A percentile compares a stretch with the other conserved stretches of the same genome.
Conservation (phyloP, 2,888 invertebrate genomes). For the Brachycybe producta region DNA sequence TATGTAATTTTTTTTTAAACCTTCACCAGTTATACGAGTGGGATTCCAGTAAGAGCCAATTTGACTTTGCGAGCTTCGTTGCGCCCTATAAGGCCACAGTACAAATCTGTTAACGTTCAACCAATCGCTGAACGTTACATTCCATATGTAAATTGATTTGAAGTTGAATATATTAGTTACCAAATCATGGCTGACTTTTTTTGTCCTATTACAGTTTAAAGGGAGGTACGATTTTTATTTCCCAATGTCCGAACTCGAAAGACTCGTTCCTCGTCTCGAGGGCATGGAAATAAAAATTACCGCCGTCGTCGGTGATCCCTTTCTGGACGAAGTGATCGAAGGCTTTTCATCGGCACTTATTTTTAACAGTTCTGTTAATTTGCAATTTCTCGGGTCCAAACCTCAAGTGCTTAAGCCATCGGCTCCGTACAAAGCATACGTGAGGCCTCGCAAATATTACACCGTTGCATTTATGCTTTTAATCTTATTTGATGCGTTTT, state of each 20-base stretch:
- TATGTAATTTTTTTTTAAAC: conserved; percentile 15
- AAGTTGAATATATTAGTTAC: neutral
- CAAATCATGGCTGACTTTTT: conserved; percentile 4
- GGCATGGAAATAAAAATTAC: conserved; percentile 70
- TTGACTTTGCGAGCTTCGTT: conserved; percentile 69
- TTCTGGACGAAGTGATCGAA: conserved; percentile 67
- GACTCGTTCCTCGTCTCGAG: conserved; percentile 51
- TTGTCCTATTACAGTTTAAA: conserved; percentile 50
- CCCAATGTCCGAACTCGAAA: conserved; percentile 62
- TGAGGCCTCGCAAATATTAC: conserved; percentile 37
- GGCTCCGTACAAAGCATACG: conserved; percentile 77
- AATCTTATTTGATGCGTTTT: neutral
- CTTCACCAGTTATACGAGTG: conserved; percentile 75
- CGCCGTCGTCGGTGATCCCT: conserved; percentile 75
- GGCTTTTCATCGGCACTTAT: conserved; percentile 78
- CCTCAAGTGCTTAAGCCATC: conserved; percentile 91
- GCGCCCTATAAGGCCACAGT: conserved; percentile 44
- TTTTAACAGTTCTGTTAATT: conserved; percentile 69
- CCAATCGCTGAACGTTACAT: conserved; percentile 16
- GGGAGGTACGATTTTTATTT: conserved; percentile 78
- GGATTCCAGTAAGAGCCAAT: conserved; percentile 78
- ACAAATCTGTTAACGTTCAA: conserved; percentile 12
- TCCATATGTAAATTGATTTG: conserved; percentile 16
- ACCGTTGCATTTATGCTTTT: neutral
- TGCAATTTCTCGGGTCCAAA: conserved; percentile 73